Evolutionary conservation across 2,113 vertebrate species (phyloP), one percentile per base, ranked within the genome.

Genomic region (Polyodon spathula): DNA sequence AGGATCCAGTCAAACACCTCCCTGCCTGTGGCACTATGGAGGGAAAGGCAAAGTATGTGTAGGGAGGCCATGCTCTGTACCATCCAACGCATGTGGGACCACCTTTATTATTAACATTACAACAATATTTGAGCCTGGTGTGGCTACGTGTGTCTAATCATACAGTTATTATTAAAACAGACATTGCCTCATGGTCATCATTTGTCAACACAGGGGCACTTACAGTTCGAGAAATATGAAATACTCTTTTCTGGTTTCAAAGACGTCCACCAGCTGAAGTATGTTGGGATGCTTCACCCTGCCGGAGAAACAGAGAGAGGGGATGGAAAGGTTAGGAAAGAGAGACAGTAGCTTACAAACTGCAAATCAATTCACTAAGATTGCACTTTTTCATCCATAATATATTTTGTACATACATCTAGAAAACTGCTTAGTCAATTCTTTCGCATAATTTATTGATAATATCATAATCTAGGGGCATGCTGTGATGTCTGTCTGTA

Each of bases 1-100:
- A 98, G 81, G 83, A 98, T 98, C 96, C 96, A 98, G 84, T 98
- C 96, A 62, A 98, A 98, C 65, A 98, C 96, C 74, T 97, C 96
- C 67, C 96, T 89, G 67, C 96, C 96, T 5, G 95, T 96, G 68
- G 95, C 96, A 62, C 95, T 97, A 76, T 63, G 75, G 44, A 14
- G 41, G 4, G 63, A 58, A 14, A 16, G n/a, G 56, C 12, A 59
- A 4, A 41, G 14, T 11, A 50, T 11, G 5, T 7, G 11, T n/a
- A 50, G n/a, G 5, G 46, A 5, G 10, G n/a, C 46, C 11, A 14
- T 50, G n/a, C n/a, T n/a, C n/a, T n/a, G n/a, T n/a, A n/a, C n/a
- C n/a, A n/a, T n/a, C n/a, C n/a, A n/a, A n/a, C n/a, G n/a, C n/a
- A n/a, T n/a, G n/a, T n/a, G n/a, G n/a, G n/a, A n/a, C n/a, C n/a